Conservation (phyloP, 2,888 invertebrate species). For the Hedychridium roseum region DNA sequence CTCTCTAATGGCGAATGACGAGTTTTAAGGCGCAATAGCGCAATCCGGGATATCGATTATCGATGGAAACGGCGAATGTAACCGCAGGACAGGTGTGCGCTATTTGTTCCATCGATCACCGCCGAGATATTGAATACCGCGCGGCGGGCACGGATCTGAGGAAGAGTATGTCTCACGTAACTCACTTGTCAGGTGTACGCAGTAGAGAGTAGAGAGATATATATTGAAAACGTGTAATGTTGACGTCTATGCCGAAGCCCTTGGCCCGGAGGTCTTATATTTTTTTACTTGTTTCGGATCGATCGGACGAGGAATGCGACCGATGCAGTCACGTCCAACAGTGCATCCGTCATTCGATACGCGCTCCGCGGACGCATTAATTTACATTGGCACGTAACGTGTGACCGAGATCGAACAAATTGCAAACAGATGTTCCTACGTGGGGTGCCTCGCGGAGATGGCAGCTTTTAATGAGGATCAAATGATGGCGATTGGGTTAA, state of each 20-base stretch:
- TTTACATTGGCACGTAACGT: conserved; percentile 31
- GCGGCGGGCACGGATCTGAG: too few relatives aligned
- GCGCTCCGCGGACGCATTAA: neutral
- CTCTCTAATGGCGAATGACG: too few relatives aligned
- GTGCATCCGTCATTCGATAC: too few relatives aligned
- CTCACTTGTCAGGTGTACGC: neutral
- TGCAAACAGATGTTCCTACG: conserved; percentile 52
- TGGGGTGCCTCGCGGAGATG: conserved; percentile 53
- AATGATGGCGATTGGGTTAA: conserved; percentile 55
- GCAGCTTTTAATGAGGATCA: conserved; percentile 51
- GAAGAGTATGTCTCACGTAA: too few relatives aligned
- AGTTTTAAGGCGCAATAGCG: conserved; percentile 28
- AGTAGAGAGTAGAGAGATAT: neutral
- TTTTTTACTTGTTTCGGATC: too few relatives aligned
- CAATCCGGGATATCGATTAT: conserved; percentile 19
- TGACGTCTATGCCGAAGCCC: too few relatives aligned
- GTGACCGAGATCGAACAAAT: conserved; percentile 49
- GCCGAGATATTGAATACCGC: conserved; percentile 15
- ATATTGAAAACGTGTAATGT: neutral
- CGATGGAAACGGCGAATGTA: too few relatives aligned
- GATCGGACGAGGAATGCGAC: too few relatives aligned
- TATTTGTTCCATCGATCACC: conserved; percentile 16
- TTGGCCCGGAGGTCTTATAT: too few relatives aligned
- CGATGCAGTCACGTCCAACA: too few relatives aligned
- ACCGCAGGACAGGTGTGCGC: conserved; percentile 26